Conservation (phyloP, 2,888 invertebrate genomes). For the Andrena fulva region DNA sequence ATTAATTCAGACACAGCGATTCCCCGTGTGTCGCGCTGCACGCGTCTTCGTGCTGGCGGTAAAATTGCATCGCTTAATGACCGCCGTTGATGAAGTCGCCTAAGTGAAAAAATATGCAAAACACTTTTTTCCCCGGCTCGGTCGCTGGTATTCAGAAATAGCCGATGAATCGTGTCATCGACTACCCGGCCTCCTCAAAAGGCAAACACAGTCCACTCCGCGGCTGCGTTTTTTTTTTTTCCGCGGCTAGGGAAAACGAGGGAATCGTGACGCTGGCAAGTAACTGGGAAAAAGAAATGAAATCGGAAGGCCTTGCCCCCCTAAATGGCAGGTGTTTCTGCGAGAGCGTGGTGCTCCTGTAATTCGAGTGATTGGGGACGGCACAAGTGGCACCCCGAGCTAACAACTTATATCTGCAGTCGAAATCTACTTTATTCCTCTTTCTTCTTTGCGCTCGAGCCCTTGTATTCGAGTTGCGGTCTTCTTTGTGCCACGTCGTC, state of each 20-base stretch:
- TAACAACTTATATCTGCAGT: conserved; percentile 6
- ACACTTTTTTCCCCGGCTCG: conserved; percentile 46
- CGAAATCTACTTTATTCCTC: conserved; percentile 10
- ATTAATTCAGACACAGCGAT: conserved; percentile 45
- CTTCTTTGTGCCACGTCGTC: too few species aligned
- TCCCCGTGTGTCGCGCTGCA: conserved; percentile 41
- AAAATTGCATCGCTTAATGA: conserved; percentile 69
- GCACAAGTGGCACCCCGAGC: conserved; percentile 15
- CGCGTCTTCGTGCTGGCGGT: conserved; percentile 50
- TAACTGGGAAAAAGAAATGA: background rate
- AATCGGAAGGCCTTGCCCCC: background rate
- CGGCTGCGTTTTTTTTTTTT: background rate
- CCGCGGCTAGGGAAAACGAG: background rate
- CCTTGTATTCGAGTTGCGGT: background rate
- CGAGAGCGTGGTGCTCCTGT: background rate
- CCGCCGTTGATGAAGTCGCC: conserved; percentile 63
- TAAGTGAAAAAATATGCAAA: conserved; percentile 66
- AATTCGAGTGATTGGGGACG: conserved; percentile 17
- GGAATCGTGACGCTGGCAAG: background rate
- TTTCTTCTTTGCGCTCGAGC: background rate
- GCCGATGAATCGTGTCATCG: conserved; percentile 47
- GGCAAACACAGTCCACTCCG: too few species aligned
- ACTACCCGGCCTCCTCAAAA: conserved; percentile 1
- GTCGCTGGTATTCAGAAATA: conserved; percentile 49
- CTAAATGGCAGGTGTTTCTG: conserved; percentile 13